These are phyloP conservation scores for Proterorhinus semilunaris DNA, from an alignment of 2,113 vertebrate genomes.

Conservation along the genomic window DNA sequence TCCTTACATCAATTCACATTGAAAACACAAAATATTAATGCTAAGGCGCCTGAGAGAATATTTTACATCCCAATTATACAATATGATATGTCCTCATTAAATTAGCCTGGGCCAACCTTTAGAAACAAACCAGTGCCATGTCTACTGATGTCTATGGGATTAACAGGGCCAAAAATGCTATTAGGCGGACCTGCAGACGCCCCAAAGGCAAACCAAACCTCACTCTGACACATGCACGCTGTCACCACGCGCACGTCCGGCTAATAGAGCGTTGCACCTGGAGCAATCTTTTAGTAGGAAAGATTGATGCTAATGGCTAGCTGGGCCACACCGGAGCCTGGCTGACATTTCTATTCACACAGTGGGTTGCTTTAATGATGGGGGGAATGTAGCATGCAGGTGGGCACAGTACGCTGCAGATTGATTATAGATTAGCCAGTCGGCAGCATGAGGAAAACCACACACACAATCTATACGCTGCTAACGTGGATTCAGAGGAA, in stretches of 20 bases:
- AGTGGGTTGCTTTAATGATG: conserved; percentile 28
- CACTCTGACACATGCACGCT: conserved; percentile 2
- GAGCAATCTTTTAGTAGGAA: conserved; percentile 42
- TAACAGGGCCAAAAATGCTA: conserved; percentile 38
- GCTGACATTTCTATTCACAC: conserved; percentile 35
- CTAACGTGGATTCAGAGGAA: conserved; percentile 45
- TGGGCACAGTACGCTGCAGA: conserved; percentile 28
- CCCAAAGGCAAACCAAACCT: conserved; percentile 1
- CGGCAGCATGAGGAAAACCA: background rate
- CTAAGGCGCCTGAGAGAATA: no score
- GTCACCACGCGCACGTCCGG: conserved; percentile 18
- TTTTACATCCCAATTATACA: no score
- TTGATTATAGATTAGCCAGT: conserved; percentile 24
- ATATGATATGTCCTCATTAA: no score
- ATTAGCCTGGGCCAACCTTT: no score
- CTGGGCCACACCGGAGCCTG: conserved; percentile 5
- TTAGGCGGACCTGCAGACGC: conserved; percentile 21
- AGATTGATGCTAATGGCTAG: conserved; percentile 49
- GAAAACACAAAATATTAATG: no score
- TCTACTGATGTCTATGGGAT: background rate
- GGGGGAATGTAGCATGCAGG: conserved; percentile 29
- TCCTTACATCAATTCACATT: no score
- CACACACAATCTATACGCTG: background rate
- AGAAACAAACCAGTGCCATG: background rate
- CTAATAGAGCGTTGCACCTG: conserved; percentile 34